A percentile compares a stretch with the other conserved stretches of the same genome.
Conservation (phyloP, 1,140 invertebrate genomes). For the Drosophila melanogaster region Release_6_plus_ISO1_MT NT_033779.5:4574501-4575000, state of each 20-base stretch:
- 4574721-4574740: slow-evolving; percentile 71
- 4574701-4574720: slow-evolving; percentile 56
- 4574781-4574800: slow-evolving; percentile 55
- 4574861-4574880: slow-evolving; percentile 55
- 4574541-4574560: slow-evolving; percentile 75
- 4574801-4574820: slow-evolving; percentile 44
- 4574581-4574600: slow-evolving; percentile 46
- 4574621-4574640: slow-evolving; percentile 83
- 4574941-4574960: slow-evolving; percentile 76
- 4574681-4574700: slow-evolving; percentile 46
- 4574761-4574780: slow-evolving; percentile 62
- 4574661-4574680: slow-evolving; percentile 49
- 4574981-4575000: slow-evolving; percentile 26
- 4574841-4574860: slow-evolving; percentile 74
- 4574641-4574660: slow-evolving; percentile 69
- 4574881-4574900: slow-evolving; percentile 63
- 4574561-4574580: slow-evolving; percentile 71
- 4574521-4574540: slow-evolving; percentile 65
- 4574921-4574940: slow-evolving; percentile 26
- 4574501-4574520: slow-evolving; percentile 79
- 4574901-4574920: slow-evolving; percentile 31
- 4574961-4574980: slow-evolving; percentile 46
- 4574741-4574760: slow-evolving; percentile 40
- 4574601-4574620: slow-evolving; percentile 67
- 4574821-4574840: slow-evolving; percentile 82